A percentile compares a stretch with the other conserved stretches of the same genome.
Evolutionary conservation across 2,113 vertebrate species (phyloP).

Genomic region (Hippocampus barbouri): DNA sequence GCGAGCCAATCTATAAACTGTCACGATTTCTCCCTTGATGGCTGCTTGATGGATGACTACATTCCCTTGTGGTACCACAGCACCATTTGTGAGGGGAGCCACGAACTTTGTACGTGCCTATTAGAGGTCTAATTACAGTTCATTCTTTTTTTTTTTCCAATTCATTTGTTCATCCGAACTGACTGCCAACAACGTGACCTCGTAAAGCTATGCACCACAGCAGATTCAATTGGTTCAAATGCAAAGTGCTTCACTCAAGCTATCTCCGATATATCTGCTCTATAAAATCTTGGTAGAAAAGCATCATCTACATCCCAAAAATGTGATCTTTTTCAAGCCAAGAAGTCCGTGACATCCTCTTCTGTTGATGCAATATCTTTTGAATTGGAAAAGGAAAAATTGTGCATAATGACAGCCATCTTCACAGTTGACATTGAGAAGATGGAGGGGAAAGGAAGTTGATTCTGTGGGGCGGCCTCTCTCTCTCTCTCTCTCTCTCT

Average conservation of each 20-base stretch:
- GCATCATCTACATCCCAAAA: not conserved
- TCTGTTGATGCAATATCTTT: constrained; percentile 32
- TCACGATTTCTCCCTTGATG: constrained; percentile 58
- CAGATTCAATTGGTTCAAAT: not conserved
- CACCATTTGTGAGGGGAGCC: constrained; percentile 38
- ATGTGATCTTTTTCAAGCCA: constrained; percentile 35
- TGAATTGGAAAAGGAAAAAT: constrained; percentile 46
- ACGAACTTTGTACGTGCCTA: constrained; percentile 17
- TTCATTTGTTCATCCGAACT: constrained; percentile 24
- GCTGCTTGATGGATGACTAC: constrained; percentile 62
- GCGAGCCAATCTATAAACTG: constrained; percentile 52
- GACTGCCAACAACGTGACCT: constrained; percentile 33
- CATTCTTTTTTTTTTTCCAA: not conserved
- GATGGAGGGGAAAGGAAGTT: constrained; percentile 37
- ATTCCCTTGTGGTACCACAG: constrained; percentile 55
- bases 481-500: no score
- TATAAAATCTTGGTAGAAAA: not conserved
- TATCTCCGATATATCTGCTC: not conserved
- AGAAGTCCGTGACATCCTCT: constrained; percentile 37
- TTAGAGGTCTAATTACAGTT: constrained; percentile 26
- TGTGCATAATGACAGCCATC: constrained; percentile 57
- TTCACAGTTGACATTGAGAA: constrained; percentile 42
- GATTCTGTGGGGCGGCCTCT: constrained; percentile 42
- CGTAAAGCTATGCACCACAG: not conserved
- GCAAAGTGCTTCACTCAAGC: not conserved